A percentile compares a stretch with the other conserved stretches of the same genome.
Evolutionary conservation across 2,888 invertebrate species (phyloP).

Genomic region (Hyposoter dolosus): DNA sequence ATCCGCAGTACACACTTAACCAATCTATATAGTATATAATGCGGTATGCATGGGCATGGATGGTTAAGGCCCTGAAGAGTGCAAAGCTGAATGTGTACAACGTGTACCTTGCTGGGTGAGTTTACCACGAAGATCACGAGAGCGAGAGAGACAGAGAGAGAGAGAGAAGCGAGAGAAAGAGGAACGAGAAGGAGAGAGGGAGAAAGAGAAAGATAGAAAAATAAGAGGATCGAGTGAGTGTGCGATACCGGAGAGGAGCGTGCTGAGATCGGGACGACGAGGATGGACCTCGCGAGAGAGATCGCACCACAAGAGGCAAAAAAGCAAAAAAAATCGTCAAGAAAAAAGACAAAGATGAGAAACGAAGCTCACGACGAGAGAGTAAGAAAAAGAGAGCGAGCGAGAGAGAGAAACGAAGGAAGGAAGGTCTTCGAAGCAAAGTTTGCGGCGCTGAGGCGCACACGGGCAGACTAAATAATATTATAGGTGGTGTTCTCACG

Average conservation of each 20-base stretch:
- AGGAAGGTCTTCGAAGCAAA: slow-evolving; percentile 72
- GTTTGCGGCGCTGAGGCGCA: slow-evolving; percentile 69
- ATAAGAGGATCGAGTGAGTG: slow-evolving; percentile 58
- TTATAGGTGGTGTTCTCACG: slow-evolving; percentile 85
- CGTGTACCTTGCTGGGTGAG: slow-evolving; percentile 60
- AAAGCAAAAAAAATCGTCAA: slow-evolving; percentile 46
- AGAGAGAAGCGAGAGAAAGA: neutral
- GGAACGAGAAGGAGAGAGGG: neutral
- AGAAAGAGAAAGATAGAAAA: slow-evolving; percentile 50
- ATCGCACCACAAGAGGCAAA: slow-evolving; percentile 47
- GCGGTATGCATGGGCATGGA: slow-evolving; percentile 64
- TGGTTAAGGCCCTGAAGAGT: slow-evolving; percentile 50
- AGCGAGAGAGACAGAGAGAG: slow-evolving; percentile 42
- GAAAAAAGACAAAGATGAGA: slow-evolving; percentile 57
- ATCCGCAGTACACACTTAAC: slow-evolving; percentile 67
- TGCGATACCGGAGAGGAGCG: slow-evolving; percentile 66
- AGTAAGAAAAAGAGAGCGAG: slow-evolving; percentile 55
- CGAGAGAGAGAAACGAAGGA: slow-evolving; percentile 64
- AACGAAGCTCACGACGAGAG: slow-evolving; percentile 54
- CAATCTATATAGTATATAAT: slow-evolving; percentile 64
- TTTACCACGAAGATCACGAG: slow-evolving; percentile 48
- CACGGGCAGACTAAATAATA: slow-evolving; percentile 84
- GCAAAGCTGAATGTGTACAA: slow-evolving; percentile 62
- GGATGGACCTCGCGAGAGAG: slow-evolving; percentile 54
- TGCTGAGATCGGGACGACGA: slow-evolving; percentile 63